phyloP scores from a whole-genome alignment of 2,888 invertebrate species.

The Protula sp. region DNA sequence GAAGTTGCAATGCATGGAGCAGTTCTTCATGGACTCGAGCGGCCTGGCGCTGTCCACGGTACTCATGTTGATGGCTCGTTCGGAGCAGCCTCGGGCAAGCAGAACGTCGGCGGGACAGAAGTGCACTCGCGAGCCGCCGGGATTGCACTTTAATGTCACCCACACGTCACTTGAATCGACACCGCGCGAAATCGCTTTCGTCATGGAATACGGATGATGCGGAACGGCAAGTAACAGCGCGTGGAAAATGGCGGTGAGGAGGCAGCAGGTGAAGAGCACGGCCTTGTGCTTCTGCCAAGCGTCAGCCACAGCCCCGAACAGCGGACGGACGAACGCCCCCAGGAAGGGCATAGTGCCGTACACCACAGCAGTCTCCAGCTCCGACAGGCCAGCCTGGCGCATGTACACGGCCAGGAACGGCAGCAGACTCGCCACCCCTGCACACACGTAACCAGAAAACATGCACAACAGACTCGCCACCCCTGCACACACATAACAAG shows the following conservation, averaged over 20 bases:
- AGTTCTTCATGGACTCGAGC: no score
- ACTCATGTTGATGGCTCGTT: no score
- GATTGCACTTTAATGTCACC: neutral
- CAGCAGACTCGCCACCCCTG: conserved; percentile 76
- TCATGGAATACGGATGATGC: conserved; percentile 8
- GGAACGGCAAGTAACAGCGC: conserved; percentile 64
- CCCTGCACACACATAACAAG: no score
- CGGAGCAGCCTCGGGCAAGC: no score
- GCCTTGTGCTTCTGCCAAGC: conserved; percentile 73
- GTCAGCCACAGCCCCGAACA: conserved; percentile 75
- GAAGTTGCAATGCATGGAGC: no score
- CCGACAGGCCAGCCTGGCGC: conserved; percentile 67
- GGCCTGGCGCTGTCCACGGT: no score
- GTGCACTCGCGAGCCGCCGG: neutral
- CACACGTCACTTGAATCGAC: neutral
- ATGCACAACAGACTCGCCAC: no score
- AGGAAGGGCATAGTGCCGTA: conserved; percentile 74
- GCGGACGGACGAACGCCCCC: conserved; percentile 71
- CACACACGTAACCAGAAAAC: no score
- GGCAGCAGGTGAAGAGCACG: conserved; percentile 71
- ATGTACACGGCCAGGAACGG: conserved; percentile 77
- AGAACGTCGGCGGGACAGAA: neutral
- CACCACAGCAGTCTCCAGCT: conserved; percentile 70
- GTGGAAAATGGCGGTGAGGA: conserved; percentile 74
- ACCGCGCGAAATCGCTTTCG: no score